Conservation (phyloP, 2,797 vertebrate genomes). For the Nyctibius grandis region DNA sequence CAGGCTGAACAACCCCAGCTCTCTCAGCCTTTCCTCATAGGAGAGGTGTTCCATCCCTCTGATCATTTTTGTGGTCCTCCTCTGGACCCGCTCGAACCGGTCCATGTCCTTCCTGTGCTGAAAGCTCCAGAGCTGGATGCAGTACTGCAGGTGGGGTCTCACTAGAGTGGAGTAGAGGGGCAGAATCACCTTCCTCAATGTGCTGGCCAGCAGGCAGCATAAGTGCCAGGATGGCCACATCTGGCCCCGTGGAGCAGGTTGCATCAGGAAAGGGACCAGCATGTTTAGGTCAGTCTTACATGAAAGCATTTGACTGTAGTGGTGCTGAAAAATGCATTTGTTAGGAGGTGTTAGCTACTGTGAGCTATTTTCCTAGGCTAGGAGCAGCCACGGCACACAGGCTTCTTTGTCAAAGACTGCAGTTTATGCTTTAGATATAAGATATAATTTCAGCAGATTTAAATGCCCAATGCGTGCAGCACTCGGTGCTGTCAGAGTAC, state of each 20-base stretch:
- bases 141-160: neutral
- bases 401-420: neutral
- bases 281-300: neutral
- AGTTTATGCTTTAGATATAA: neutral
- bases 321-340: neutral
- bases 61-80: neutral
- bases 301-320: neutral
- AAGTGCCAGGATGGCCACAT: neutral
- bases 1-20: neutral
- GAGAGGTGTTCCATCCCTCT: neutral
- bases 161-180: neutral
- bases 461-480: neutral
- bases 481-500: neutral
- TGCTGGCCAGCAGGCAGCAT: neutral
- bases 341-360: neutral
- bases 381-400: neutral
- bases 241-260: neutral
- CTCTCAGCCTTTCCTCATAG: neutral
- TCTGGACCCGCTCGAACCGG: neutral
- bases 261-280: neutral
- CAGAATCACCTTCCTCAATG: neutral
- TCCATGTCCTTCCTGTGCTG: neutral
- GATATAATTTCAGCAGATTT: neutral
- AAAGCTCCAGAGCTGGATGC: neutral
- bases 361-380: neutral